Evolutionary conservation across 2,113 vertebrate genomes (phyloP).

Genomic region (Furnarius figulus): DNA sequence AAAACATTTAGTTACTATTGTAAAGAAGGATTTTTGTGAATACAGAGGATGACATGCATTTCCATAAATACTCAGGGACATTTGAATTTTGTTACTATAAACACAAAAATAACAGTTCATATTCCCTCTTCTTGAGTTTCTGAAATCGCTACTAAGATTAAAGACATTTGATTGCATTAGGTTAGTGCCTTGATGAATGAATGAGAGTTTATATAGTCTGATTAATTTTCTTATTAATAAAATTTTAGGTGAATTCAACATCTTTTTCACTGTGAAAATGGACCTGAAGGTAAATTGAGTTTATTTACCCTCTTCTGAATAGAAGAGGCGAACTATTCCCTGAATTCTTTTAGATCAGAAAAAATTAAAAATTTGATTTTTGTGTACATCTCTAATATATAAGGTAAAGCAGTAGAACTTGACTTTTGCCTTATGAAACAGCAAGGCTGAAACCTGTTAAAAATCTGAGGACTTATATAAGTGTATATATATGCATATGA

Average conservation of each 20-base stretch:
- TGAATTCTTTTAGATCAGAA: not conserved
- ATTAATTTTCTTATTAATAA: not conserved
- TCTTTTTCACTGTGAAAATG: not conserved
- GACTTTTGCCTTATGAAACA: not conserved
- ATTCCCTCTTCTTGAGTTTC: not conserved
- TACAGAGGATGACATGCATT: not conserved
- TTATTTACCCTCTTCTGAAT: not conserved
- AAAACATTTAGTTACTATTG: not conserved
- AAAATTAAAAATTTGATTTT: not conserved
- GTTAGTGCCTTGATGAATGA: not conserved
- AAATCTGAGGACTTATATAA: not conserved
- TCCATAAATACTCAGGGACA: not conserved
- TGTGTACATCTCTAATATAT: not conserved
- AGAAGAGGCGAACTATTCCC: not conserved
- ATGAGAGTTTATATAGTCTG: not conserved
- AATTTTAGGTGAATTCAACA: not conserved
- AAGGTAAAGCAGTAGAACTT: not conserved
- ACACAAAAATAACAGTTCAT: not conserved
- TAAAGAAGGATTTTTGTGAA: not conserved
- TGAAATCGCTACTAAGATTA: not conserved
- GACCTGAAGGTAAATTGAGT: not conserved
- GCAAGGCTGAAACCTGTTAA: not conserved
- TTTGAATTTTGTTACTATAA: not conserved
- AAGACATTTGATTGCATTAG: not conserved
- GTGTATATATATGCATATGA: rapidly evolving